Evolutionary conservation across 2,113 vertebrate genomes (phyloP), one percentile per base, ranked within the genome.

Genomic region (Sebastes schlegelii): DNA sequence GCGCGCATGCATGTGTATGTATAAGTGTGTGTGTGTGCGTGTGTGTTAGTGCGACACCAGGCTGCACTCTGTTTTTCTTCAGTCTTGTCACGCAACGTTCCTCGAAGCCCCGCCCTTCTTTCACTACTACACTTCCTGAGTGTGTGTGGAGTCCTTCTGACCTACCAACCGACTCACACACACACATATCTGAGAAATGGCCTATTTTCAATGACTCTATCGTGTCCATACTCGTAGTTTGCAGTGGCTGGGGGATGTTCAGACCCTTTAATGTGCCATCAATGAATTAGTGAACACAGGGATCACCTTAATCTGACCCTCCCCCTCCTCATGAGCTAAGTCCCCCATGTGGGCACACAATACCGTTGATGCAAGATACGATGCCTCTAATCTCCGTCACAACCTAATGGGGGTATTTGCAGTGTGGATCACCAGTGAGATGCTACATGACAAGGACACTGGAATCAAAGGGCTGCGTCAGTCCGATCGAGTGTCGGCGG

Each of bases 41-140:
- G 60, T 55, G 54, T 66, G 73, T 88, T 54, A 40, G 81, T 79
- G 80, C 78, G 84, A 90, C 64, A 83, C 71, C 73, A 85, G 60
- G 74, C 90, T 89, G 71, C 74, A 74, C 85, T 82, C 83, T 89
- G 90, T 86, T 93, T 92, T 92, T 93, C 89, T 86, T 83, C 86
- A 85, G 77, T 87, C 89, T 92, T 92, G 92, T 92, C 92, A 93
- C 92, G 89, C 92, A 90, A 93, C 16, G 58, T 45, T 91, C 67
- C 54, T 78, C 14, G 3, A 88, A 81, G 72, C 88, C 70, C 88
- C 82, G 46, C 89, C 91, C 83, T 74, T 72, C 81, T 62, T 70
- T 57, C 65, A 51, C 43, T 57, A n/a, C 76, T 61, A 77, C 51
- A 84, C 60, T 84, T 87, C 78, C 86, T 88, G 42, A 77, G 71